Conservation (phyloP, 2,113 vertebrate genomes). For the Mastomys coucha region DNA sequence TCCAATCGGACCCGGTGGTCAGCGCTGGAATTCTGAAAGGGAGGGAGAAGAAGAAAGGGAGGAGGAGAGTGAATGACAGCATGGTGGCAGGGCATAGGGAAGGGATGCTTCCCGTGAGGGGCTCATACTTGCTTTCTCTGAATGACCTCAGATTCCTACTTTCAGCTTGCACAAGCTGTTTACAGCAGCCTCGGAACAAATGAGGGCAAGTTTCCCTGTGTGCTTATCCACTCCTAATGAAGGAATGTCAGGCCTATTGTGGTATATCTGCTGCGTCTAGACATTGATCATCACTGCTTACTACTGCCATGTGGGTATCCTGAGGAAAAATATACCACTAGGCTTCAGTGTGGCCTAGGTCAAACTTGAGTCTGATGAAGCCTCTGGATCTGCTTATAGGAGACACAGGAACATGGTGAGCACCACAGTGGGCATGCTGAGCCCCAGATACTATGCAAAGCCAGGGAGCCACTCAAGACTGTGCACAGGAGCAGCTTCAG, state of each 20-base stretch:
- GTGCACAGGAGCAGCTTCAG: background rate
- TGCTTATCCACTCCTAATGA: background rate
- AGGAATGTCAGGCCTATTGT: fast-evolving
- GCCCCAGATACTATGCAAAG: background rate
- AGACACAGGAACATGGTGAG: background rate
- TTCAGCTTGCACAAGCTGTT: slow-evolving; percentile 67
- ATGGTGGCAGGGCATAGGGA: slow-evolving; percentile 21
- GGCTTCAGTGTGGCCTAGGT: background rate
- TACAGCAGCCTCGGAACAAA: background rate
- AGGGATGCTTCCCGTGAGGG: background rate
- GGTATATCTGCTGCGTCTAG: background rate
- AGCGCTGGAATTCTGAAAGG: slow-evolving; percentile 94
- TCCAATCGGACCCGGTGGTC: slow-evolving; percentile 98
- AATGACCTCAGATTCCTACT: slow-evolving; percentile 62
- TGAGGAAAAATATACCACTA: background rate
- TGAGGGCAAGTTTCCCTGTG: background rate
- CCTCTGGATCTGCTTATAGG: background rate
- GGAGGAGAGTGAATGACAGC: background rate
- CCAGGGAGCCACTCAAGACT: background rate
- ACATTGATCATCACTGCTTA: no score
- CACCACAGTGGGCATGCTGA: fast-evolving
- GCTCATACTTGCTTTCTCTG: slow-evolving; percentile 56
- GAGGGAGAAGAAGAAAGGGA: slow-evolving; percentile 55
- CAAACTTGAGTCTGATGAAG: background rate
- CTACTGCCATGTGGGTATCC: background rate